Evolutionary conservation across 2,113 vertebrate genomes (phyloP).

Genomic region (Heloderma charlesbogerti): DNA sequence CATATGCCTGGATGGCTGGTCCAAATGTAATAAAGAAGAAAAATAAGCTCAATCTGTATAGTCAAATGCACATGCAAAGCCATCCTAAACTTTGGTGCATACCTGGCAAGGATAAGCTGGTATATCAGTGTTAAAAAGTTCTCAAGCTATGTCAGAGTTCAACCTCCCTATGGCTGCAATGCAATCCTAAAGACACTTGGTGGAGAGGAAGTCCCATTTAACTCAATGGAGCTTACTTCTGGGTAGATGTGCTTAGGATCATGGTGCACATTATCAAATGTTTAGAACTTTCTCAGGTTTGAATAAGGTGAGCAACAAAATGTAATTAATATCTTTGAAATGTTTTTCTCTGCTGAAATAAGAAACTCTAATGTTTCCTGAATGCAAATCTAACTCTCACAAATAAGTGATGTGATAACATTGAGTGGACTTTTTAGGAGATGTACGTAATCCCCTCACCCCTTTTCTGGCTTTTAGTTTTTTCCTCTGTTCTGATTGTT

Average conservation of each 20-base stretch:
- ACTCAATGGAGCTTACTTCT: too few relatives aligned
- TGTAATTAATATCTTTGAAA: neutral
- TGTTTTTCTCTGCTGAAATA: neutral
- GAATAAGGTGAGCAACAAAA: neutral
- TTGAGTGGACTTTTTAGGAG: neutral
- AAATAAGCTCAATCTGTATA: neutral
- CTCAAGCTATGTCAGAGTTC: neutral
- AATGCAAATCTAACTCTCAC: neutral
- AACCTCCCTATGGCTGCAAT: neutral
- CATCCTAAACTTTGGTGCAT: neutral
- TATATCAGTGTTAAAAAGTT: neutral
- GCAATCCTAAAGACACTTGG: neutral
- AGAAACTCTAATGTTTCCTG: neutral
- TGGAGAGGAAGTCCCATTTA: neutral
- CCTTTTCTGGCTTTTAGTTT: neutral
- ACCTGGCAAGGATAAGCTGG: neutral
- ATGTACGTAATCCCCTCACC: too few relatives aligned
- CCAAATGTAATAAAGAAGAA: neutral
- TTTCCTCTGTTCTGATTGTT: neutral
- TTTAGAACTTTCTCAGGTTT: neutral
- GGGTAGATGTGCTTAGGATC: too few relatives aligned
- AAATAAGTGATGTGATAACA: neutral
- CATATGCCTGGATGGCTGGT: neutral
- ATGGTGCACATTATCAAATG: conserved; percentile 1
- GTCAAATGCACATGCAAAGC: neutral